phyloP scores from a whole-genome alignment of 2,797 vertebrate genomes.

The Zalophus californianus region DNA sequence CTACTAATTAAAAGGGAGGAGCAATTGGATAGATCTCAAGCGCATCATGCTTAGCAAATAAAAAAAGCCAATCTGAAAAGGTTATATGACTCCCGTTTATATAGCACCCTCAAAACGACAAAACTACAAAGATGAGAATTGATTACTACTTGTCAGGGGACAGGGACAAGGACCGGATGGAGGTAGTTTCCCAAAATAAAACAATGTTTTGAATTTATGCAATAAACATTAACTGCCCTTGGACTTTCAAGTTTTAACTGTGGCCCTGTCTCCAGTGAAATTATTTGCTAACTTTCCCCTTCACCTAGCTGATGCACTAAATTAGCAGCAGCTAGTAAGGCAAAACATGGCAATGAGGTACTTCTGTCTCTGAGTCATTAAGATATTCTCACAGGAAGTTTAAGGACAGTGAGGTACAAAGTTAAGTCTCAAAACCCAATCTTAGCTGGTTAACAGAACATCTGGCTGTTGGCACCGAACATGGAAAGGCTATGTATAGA shows the following conservation, averaged over 20 bases:
- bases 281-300: not conserved
- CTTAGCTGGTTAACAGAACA: not conserved
- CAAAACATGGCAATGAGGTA: not conserved
- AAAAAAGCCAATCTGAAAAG: not conserved
- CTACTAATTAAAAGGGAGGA: slow-evolving; percentile 6
- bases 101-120: not conserved
- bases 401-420: not conserved
- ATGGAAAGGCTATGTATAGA: not conserved
- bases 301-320: slow-evolving; percentile 5
- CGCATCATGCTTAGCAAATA: not conserved
- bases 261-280: not conserved
- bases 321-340: not conserved
- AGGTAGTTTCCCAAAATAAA: not conserved
- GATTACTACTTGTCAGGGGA: not conserved
- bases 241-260: slow-evolving; percentile 6
- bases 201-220: not conserved
- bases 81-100: not conserved
- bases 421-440: not conserved
- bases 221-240: not conserved
- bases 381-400: not conserved
- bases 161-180: not conserved
- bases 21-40: not conserved
- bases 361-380: not conserved
- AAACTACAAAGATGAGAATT: not conserved
- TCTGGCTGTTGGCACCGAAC: not conserved